Percentiles rank a stretch among this genome's conserved stretches.
Evolutionary conservation across 1,140 invertebrate genomes (phyloP).

Genomic region (Holcopasites calliopsidis): DNA sequence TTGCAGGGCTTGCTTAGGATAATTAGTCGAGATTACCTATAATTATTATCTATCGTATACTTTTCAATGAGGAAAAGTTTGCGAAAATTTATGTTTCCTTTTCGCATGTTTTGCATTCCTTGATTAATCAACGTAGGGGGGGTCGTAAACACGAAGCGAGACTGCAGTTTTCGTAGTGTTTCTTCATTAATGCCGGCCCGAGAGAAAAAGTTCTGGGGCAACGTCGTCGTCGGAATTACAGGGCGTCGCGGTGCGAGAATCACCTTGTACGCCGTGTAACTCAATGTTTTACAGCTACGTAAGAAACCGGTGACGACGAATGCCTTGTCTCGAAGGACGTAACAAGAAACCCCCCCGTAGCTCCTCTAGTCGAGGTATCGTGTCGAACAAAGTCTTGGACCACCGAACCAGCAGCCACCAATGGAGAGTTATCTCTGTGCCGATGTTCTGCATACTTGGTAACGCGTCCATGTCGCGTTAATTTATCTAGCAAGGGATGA

Average conservation of each 20-base stretch:
- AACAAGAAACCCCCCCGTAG: neutral
- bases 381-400: neutral
- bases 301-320: slow-evolving; percentile 2
- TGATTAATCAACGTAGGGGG: neutral
- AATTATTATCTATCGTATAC: too few species aligned
- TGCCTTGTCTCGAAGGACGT: neutral
- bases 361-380: neutral
- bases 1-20: too few species aligned
- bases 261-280: neutral
- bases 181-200: neutral
- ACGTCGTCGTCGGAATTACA: neutral
- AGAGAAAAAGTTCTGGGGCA: neutral
- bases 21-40: too few species aligned
- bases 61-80: too few species aligned
- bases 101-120: too few species aligned
- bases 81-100: too few species aligned
- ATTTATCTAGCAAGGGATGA: too few species aligned
- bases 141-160: neutral
- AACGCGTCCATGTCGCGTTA: neutral
- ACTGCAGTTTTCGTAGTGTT: neutral
- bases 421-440: neutral
- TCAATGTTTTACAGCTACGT: neutral
- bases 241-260: slow-evolving; percentile 1
- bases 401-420: neutral
- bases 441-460: neutral